Evolutionary conservation across 2,797 vertebrate species (phyloP).

Genomic region (Sebastes dallii): DNA sequence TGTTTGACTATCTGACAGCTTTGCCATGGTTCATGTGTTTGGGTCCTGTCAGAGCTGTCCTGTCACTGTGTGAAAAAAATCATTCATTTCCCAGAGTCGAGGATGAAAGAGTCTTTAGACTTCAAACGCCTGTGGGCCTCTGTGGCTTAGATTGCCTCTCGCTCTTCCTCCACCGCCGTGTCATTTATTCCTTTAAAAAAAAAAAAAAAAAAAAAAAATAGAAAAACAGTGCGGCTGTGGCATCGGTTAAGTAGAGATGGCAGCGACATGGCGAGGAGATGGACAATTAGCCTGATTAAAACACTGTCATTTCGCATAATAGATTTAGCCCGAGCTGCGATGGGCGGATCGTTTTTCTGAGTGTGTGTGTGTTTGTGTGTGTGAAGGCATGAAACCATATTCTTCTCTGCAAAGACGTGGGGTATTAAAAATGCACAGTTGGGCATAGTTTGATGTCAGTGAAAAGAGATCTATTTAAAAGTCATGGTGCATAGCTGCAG

Average conservation of each 20-base stretch:
- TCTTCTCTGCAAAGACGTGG: conserved; percentile 70
- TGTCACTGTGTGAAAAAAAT: conserved; percentile 76
- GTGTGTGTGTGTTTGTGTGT: neutral
- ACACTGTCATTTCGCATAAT: conserved; percentile 70
- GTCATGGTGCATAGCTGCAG: conserved; percentile 74
- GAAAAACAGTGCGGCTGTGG: conserved; percentile 36
- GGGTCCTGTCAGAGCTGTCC: conserved; percentile 79
- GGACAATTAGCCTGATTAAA: conserved; percentile 79
- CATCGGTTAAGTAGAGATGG: conserved; percentile 69
- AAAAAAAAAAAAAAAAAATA: conserved; percentile 7
- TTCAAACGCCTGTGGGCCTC: conserved; percentile 79
- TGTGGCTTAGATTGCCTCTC: conserved; percentile 77
- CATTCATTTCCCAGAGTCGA: conserved; percentile 77
- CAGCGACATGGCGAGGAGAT: conserved; percentile 49
- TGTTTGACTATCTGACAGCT: conserved; percentile 73
- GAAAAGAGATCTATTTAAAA: conserved; percentile 76
- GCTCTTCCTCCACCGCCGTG: conserved; percentile 66
- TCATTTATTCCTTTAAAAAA: conserved; percentile 68
- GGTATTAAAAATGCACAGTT: conserved; percentile 73
- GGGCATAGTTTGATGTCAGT: conserved; percentile 69
- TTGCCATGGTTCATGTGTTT: conserved; percentile 78
- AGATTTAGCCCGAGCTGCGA: conserved; percentile 50
- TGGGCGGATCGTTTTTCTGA: conserved; percentile 38
- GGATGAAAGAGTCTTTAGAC: conserved; percentile 83
- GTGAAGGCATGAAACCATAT: conserved; percentile 55